phyloP scores from a whole-genome alignment of 2,888 invertebrate genomes.

The Sceliomorpha sp. region DNA sequence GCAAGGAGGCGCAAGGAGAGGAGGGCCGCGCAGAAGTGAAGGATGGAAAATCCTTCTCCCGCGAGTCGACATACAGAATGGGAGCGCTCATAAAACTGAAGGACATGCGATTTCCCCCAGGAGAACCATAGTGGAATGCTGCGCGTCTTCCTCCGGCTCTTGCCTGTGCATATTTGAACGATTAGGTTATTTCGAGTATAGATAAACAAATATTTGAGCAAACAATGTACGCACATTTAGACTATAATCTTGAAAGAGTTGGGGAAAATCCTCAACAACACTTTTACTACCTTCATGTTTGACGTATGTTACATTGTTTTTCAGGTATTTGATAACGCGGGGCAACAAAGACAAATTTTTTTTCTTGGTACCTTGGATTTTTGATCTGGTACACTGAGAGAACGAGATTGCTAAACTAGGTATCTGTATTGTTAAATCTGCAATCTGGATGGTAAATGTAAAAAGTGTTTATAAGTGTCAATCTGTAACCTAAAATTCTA shows the following conservation, averaged over 20 bases:
- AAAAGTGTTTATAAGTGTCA: too few species aligned
- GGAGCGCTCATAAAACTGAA: constrained; percentile 70
- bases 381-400: too few species aligned
- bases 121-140: constrained; percentile 68
- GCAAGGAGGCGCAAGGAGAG: constrained; percentile 29
- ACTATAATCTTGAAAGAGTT: not conserved
- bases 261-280: too few species aligned
- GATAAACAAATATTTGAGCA: constrained; percentile 12
- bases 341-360: too few species aligned
- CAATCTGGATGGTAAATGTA: too few species aligned
- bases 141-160: constrained; percentile 56
- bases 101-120: constrained; percentile 77
- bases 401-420: too few species aligned
- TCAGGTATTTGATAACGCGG: too few species aligned
- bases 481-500: too few species aligned
- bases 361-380: too few species aligned
- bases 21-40: constrained; percentile 48
- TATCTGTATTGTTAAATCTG: too few species aligned
- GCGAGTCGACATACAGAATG: constrained; percentile 59
- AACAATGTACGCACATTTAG: constrained; percentile 7
- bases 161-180: constrained; percentile 22
- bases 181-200: constrained; percentile 16
- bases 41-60: constrained; percentile 56
- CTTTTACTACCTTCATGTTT: too few species aligned
- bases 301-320: too few species aligned